Conservation (phyloP, 2,888 invertebrate genomes). For the Chloroclystis v-ata region DNA sequence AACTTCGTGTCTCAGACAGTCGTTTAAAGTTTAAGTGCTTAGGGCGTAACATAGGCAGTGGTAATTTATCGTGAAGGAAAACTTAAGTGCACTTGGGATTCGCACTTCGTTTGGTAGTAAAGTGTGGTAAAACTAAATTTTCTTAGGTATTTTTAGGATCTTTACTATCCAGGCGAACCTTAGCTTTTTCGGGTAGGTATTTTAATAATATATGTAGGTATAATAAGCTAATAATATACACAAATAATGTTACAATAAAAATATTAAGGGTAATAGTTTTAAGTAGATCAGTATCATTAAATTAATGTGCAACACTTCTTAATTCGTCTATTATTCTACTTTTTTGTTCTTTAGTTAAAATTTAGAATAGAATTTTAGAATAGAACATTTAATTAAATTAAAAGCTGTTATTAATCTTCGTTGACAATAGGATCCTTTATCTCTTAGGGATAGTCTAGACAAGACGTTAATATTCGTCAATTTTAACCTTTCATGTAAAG, state of each 20-base stretch:
- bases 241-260: too few relatives aligned
- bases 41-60: conserved; percentile 26
- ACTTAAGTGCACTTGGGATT: conserved; percentile 9
- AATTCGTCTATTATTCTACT: too few relatives aligned
- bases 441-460: too few relatives aligned
- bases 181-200: background rate
- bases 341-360: too few relatives aligned
- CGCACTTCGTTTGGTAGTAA: conserved; percentile 5
- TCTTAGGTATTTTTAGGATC: background rate
- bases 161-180: too few relatives aligned
- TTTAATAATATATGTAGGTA: background rate
- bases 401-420: conserved; percentile 3
- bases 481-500: too few relatives aligned
- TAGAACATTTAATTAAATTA: conserved; percentile 13
- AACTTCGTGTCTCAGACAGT: conserved; percentile 31
- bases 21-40: conserved; percentile 43
- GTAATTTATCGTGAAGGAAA: conserved; percentile 15
- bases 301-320: too few relatives aligned
- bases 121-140: background rate
- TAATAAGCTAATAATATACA: too few relatives aligned
- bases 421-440: conserved; percentile 5
- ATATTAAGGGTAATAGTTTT: too few relatives aligned
- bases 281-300: too few relatives aligned
- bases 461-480: too few relatives aligned
- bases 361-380: too few relatives aligned